Base-by-base conservation (phyloP, 1,140 invertebrate genomes). In the Archivesica marissinica region DNA sequence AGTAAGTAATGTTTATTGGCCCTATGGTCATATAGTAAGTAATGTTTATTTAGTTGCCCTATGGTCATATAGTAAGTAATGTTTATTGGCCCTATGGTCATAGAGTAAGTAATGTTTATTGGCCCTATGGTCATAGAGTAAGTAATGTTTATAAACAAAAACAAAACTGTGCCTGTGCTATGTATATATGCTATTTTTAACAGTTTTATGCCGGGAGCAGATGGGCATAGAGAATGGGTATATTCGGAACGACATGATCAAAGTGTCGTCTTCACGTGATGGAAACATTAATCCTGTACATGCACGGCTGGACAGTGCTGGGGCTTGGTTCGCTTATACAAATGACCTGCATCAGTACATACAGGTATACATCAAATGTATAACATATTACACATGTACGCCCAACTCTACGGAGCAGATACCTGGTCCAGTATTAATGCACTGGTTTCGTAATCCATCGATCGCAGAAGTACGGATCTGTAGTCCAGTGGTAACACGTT, bases 191-290 rank as follows among this genome's bases (percentile, higher is more conserved):
- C n/a, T n/a, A n/a, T n/a, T n/a, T n/a, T 44, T 75, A 39, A 54
- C 85, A 77, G 90, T 89, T 81, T 56, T 93, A 15, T 97, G 96
- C 88, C 91, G 94, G 3, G 96, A 96, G 88, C 91, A 94, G 28
- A 96, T 97, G 96, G 96, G 96, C n/a, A 87, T 96, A 35, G 94
- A 95, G 44, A 95, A 95, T 88, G 94, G 95, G 0, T 61, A 93
- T 33, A 94, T 97, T 85, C 87, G 93, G 20, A 92, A 95, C 44
- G 89, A 95, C 30, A 96, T 96, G 93, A 92, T 97, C 3, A 93
- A 94, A 7, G 94, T 94, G 9, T 95, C 95, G 0, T 95, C 95
- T 0, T 90, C 91, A 13, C 80, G 90, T 2, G 91, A 94, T 30
- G 87, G 90, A n/a, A 86, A 91, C 20, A 75, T 88, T 70, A 68